Percentiles rank a stretch among this genome's conserved stretches.
Conservation (phyloP, 2,888 invertebrate genomes). For the Andrena hattorfiana region DNA sequence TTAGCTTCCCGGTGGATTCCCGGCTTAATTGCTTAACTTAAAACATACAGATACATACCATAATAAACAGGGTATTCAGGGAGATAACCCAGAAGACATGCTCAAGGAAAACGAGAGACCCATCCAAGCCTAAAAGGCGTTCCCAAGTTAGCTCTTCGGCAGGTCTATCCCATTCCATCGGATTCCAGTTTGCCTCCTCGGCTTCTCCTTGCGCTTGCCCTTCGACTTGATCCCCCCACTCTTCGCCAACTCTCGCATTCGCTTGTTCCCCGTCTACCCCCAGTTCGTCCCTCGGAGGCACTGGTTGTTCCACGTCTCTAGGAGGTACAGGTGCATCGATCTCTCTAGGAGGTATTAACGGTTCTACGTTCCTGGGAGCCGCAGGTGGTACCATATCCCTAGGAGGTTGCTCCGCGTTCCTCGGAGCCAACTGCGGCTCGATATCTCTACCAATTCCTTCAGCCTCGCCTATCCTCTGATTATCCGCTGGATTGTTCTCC, state of each 20-base stretch:
- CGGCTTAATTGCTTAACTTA: neutral
- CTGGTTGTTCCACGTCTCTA: slow-evolving; percentile 47
- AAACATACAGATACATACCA: slow-evolving; percentile 83
- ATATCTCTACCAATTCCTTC: slow-evolving; percentile 58
- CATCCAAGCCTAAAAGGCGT: slow-evolving; percentile 96
- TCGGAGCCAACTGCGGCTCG: slow-evolving; percentile 37
- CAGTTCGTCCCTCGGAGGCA: slow-evolving; percentile 45
- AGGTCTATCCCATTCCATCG: slow-evolving; percentile 99
- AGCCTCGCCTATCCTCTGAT: slow-evolving; percentile 51
- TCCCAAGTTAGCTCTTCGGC: slow-evolving; percentile 99
- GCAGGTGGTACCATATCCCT: slow-evolving; percentile 41
- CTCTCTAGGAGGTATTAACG: slow-evolving; percentile 24
- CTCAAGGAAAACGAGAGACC: slow-evolving; percentile 98
- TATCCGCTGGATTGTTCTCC: slow-evolving; percentile 55
- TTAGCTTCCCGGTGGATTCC: no score
- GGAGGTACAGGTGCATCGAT: slow-evolving; percentile 42
- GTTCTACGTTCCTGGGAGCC: slow-evolving; percentile 46
- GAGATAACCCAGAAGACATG: slow-evolving; percentile 99
- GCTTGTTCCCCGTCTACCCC: slow-evolving; percentile 57
- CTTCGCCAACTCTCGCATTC: slow-evolving; percentile 66
- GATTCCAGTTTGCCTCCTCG: slow-evolving; percentile 97
- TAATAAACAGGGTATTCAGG: slow-evolving; percentile 97
- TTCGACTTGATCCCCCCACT: slow-evolving; percentile 75
- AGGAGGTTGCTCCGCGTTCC: slow-evolving; percentile 46
- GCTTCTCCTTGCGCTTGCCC: slow-evolving; percentile 87